Evolutionary conservation across 1,140 invertebrate species (phyloP).

Genomic region (Drosophila nigromelanica): DNA sequence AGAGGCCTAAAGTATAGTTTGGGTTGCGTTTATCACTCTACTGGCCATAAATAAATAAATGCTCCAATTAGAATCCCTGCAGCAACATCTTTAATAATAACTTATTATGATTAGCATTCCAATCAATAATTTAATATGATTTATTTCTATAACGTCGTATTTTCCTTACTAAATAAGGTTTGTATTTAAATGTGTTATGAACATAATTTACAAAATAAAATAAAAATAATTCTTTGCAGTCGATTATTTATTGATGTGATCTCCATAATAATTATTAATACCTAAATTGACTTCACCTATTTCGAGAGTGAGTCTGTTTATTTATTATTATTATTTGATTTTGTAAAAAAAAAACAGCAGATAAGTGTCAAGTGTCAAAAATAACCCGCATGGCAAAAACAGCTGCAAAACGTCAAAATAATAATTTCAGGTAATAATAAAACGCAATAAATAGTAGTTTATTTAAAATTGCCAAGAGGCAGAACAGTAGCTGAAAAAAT

Average conservation of each 20-base stretch:
- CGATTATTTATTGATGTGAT: too few relatives aligned
- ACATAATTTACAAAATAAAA: too few relatives aligned
- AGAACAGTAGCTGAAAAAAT: constrained; percentile 32
- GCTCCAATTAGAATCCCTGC: too few relatives aligned
- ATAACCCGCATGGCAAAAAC: constrained; percentile 2
- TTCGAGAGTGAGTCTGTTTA: neutral
- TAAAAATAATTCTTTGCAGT: too few relatives aligned
- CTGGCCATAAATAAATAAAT: too few relatives aligned
- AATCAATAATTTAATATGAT: neutral
- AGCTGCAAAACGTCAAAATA: constrained; percentile 3
- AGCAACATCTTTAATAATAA: too few relatives aligned
- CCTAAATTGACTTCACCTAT: neutral
- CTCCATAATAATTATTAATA: too few relatives aligned
- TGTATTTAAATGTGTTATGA: too few relatives aligned
- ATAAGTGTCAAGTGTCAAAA: constrained; percentile 39
- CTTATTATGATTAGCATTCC: neutral
- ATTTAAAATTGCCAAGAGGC: constrained; percentile 29
- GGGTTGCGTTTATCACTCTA: too few relatives aligned
- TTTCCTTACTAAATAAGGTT: too few relatives aligned
- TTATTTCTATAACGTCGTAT: neutral
- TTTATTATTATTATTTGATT: too few relatives aligned
- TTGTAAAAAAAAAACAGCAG: neutral
- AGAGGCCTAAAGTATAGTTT: too few relatives aligned
- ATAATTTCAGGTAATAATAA: constrained; percentile 23
- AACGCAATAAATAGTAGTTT: constrained; percentile 35